Evolutionary conservation across 1,140 invertebrate species (phyloP), one percentile per base, ranked within the genome.

Genomic region (Ganaspis sp.): DNA sequence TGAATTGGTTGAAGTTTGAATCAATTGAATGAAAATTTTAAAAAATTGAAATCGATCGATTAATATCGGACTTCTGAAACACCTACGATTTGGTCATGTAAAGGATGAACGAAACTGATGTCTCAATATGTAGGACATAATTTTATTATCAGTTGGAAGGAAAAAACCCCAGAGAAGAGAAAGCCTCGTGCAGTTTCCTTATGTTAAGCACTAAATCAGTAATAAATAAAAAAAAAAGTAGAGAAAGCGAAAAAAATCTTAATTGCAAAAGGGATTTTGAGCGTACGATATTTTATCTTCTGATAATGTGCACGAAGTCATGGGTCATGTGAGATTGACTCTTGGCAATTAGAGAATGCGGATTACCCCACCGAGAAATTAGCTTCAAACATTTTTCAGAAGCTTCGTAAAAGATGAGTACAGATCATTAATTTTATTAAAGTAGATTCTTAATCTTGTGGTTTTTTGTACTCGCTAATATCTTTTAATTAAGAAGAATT

Each of bases 351-450:
- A 58, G 53, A 21, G 53, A 58, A 58, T 58, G 8, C 19, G 21
- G 53, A 58, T 58, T 58, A 58, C 53, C 53, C 53, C 53, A 58
- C 53, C 53, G 53, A 58, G 53, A 58, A 58, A 58, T 58, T 21
- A 58, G 53, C 12, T 58, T 58, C 12, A 9, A 58, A 11, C 19
- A 58, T 58, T 58, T 58, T 58, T 9, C 23, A 12, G n/a, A 26
- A 26, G 23, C 23, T 29, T 26, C 1, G 29, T 26, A 64, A 29
- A 26, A 29, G 23, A 64, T 29, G 23, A 29, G 54, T 12, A 11
- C 26, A 64, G 11, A 29, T 34, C 12, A 64, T 64, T 64, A 64
- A 64, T 64, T 64, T 64, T n/a, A 4, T 29, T 64, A 0, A 1
- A 15, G 15, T 64, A 64, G 4, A 58, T 58, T 12, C 54, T 58